Percentiles rank a stretch among this genome's conserved stretches.
phyloP scores from a whole-genome alignment of 2,888 invertebrate genomes.

The Acanthosoma haemorrhoidale region DNA sequence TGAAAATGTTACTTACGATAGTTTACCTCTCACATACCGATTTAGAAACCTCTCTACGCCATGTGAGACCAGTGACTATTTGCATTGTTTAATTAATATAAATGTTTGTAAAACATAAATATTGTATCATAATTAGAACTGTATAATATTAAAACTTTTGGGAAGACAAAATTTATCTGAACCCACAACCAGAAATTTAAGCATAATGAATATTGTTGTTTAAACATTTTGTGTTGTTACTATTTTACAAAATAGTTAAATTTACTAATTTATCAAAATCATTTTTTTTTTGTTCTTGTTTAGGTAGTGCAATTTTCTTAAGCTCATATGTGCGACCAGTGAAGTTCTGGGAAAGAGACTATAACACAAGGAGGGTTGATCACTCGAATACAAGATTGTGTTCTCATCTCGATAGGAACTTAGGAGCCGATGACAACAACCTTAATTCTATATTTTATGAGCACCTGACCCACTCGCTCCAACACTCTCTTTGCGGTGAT shows the following conservation, averaged over 20 bases:
- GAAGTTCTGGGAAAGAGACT: slow-evolving; percentile 99
- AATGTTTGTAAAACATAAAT: no score
- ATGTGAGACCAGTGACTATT: no score
- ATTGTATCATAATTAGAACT: no score
- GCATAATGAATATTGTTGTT: no score
- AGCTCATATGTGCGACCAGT: slow-evolving; percentile 98
- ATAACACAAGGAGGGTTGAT: slow-evolving; percentile 94
- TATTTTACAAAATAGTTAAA: not conserved
- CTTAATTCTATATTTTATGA: slow-evolving; percentile 99
- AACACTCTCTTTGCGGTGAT: slow-evolving; percentile 92
- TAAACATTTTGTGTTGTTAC: no score
- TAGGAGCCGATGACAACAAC: slow-evolving; percentile 94
- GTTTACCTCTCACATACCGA: no score
- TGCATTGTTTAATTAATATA: no score
- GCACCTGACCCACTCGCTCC: slow-evolving; percentile 90
- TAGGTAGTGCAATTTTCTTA: slow-evolving; percentile 96
- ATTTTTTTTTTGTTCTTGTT: slow-evolving; percentile 44
- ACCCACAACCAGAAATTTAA: no score
- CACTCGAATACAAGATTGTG: slow-evolving; percentile 94
- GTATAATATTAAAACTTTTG: no score
- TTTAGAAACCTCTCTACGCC: no score
- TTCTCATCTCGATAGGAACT: slow-evolving; percentile 88
- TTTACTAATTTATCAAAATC: not conserved
- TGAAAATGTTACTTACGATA: no score
- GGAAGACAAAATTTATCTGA: no score